These are phyloP conservation scores for Parelbella ahira DNA, from an alignment of 2,888 invertebrate species.

Conservation along the genomic window DNA sequence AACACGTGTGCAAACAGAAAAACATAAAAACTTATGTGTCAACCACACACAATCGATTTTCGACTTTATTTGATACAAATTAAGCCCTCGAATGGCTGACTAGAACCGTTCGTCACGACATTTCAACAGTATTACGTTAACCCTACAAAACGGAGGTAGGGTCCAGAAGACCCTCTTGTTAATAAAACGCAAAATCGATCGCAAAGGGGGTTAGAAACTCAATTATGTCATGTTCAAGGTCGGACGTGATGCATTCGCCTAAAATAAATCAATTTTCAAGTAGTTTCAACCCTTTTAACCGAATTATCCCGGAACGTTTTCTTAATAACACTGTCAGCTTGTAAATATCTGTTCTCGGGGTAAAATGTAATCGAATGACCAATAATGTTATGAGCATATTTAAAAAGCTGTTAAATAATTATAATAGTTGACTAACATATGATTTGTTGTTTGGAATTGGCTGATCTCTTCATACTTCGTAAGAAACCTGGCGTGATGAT, in stretches of 20 bases:
- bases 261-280: slow-evolving; percentile 23
- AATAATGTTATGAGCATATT: too few species aligned
- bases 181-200: slow-evolving; percentile 62
- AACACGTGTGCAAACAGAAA: slow-evolving; percentile 10
- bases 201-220: slow-evolving; percentile 54
- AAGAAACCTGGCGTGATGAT: too few species aligned
- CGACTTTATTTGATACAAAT: slow-evolving; percentile 2
- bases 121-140: slow-evolving; percentile 33
- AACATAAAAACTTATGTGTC: neutral
- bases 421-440: too few species aligned
- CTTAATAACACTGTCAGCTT: slow-evolving; percentile 4
- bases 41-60: neutral
- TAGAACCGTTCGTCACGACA: slow-evolving; percentile 1
- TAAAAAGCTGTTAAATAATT: too few species aligned
- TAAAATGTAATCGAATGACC: too few species aligned
- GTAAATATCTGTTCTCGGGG: neutral
- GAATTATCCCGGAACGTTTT: slow-evolving; percentile 8
- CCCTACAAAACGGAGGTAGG: slow-evolving; percentile 44
- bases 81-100: neutral
- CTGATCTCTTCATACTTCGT: too few species aligned
- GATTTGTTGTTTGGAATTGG: too few species aligned
- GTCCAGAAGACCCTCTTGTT: slow-evolving; percentile 51
- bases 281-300: slow-evolving; percentile 11
- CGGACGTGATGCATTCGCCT: slow-evolving; percentile 36
- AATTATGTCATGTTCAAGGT: slow-evolving; percentile 72